phyloP scores from a whole-genome alignment of 2,113 vertebrate genomes.

The Anolis sagrei region DNA sequence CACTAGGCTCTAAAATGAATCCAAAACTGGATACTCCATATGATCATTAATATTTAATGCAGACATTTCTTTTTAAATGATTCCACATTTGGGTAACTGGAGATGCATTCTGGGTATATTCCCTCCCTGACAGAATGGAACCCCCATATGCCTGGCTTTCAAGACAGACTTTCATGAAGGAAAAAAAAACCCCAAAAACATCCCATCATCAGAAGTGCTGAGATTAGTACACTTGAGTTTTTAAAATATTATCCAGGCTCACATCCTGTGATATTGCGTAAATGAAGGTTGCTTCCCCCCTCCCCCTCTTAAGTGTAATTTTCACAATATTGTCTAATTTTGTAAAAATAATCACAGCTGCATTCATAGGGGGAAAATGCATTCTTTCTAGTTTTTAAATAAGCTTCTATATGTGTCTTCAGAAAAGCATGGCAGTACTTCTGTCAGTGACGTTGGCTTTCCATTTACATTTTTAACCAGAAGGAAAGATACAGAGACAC shows the following conservation, averaged over 20 bases:
- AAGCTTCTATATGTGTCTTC: conserved; percentile 38
- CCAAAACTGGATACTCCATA: conserved; percentile 14
- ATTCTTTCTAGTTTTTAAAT: conserved; percentile 43
- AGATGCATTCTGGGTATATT: conserved; percentile 33
- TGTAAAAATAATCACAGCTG: conserved; percentile 27
- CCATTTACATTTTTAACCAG: conserved; percentile 19
- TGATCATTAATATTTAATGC: conserved; percentile 37
- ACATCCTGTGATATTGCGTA: conserved; percentile 41
- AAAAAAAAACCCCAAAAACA: conserved; percentile 40
- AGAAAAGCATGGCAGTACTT: conserved; percentile 42
- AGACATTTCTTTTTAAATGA: conserved; percentile 15
- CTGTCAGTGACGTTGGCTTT: conserved; percentile 29
- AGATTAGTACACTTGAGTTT: conserved; percentile 62
- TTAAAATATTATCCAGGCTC: conserved; percentile 64
- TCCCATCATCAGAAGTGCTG: conserved; percentile 54
- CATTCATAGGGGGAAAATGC: not conserved
- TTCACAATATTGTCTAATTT: conserved; percentile 49
- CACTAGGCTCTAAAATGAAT: conserved; percentile 34
- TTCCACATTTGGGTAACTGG: conserved; percentile 9
- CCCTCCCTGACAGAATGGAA: conserved; percentile 59
- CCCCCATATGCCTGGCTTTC: conserved; percentile 54
- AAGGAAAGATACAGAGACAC: conserved; percentile 4
- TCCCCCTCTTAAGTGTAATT: conserved; percentile 17
- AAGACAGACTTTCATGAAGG: conserved; percentile 30
- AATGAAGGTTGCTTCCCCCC: conserved; percentile 22